These are phyloP conservation scores for Venustaconcha ellipsiformis DNA, from an alignment of 1,140 invertebrate genomes.

Conservation along the genomic window DNA sequence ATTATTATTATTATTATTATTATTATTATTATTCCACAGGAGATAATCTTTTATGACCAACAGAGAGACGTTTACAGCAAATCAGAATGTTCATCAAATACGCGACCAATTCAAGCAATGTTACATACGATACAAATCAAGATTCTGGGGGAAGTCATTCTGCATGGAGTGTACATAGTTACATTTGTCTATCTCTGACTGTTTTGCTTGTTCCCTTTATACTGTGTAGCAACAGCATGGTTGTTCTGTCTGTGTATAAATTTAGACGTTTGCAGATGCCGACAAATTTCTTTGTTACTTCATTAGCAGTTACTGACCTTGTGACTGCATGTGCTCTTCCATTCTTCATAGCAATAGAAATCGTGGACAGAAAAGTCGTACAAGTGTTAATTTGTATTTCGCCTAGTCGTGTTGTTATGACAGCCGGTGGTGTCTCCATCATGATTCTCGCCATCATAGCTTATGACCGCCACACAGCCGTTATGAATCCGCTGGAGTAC, in stretches of 20 bases:
- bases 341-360: constrained; percentile 39
- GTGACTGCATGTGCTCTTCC: constrained; percentile 80
- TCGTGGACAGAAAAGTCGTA: constrained; percentile 20
- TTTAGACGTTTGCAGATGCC: constrained; percentile 84
- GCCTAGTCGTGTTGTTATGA: constrained; percentile 76
- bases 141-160: no score
- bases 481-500: constrained; percentile 75
- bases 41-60: no score
- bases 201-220: constrained; percentile 82
- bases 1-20: no score
- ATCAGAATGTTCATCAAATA: no score
- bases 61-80: no score
- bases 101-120: no score
- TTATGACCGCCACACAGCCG: constrained; percentile 76
- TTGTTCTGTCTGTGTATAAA: constrained; percentile 70
- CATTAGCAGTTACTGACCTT: constrained; percentile 87
- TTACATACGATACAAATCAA: no score
- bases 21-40: no score
- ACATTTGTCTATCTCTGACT: constrained; percentile 41
- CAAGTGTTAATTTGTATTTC: constrained; percentile 70
- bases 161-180: constrained; percentile 34
- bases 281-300: constrained; percentile 95
- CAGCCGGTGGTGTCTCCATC: constrained; percentile 76
- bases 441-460: constrained; percentile 77
- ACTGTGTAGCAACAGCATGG: constrained; percentile 78